Conservation (phyloP, 1,140 invertebrate genomes). For the Drosophila kikkawai region DNA sequence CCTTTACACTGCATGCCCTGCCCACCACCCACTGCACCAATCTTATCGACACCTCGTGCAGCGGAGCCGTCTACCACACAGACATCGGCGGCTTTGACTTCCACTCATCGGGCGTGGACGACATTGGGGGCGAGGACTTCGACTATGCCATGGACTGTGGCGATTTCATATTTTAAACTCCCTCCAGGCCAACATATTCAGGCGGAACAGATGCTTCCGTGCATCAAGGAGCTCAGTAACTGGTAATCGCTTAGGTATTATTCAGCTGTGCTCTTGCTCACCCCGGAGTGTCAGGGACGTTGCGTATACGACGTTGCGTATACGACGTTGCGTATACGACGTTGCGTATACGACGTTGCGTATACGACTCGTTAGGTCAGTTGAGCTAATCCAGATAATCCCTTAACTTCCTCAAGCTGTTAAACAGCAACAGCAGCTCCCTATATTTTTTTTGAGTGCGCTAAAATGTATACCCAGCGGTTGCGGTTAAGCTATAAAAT, state of each 20-base stretch:
- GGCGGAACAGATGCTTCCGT: slow-evolving; percentile 7
- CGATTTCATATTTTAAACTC: slow-evolving; percentile 87
- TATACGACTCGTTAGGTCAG: slow-evolving; percentile 9
- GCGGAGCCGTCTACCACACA: slow-evolving; percentile 87
- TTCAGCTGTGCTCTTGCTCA: slow-evolving; percentile 30
- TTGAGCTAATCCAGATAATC: slow-evolving; percentile 10
- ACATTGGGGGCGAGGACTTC: slow-evolving; percentile 87
- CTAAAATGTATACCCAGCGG: neutral
- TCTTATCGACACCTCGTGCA: slow-evolving; percentile 86
- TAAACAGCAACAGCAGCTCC: slow-evolving; percentile 6
- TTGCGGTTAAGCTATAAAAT: neutral
- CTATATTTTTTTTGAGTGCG: slow-evolving; percentile 2
- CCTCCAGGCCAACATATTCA: slow-evolving; percentile 6
- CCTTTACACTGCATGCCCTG: slow-evolving; percentile 87
- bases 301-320: slow-evolving; percentile 47
- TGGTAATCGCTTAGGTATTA: slow-evolving; percentile 40
- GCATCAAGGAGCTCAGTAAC: slow-evolving; percentile 14
- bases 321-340: slow-evolving; percentile 40
- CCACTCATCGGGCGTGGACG: slow-evolving; percentile 86
- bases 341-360: slow-evolving; percentile 50
- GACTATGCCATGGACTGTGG: slow-evolving; percentile 88
- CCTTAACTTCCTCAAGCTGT: slow-evolving; percentile 27
- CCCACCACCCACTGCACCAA: slow-evolving; percentile 88
- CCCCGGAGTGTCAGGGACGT: slow-evolving; percentile 38
- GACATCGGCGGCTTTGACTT: slow-evolving; percentile 87